Base-by-base conservation (phyloP, 2,888 invertebrate species). In the Fragum fragum region DNA sequence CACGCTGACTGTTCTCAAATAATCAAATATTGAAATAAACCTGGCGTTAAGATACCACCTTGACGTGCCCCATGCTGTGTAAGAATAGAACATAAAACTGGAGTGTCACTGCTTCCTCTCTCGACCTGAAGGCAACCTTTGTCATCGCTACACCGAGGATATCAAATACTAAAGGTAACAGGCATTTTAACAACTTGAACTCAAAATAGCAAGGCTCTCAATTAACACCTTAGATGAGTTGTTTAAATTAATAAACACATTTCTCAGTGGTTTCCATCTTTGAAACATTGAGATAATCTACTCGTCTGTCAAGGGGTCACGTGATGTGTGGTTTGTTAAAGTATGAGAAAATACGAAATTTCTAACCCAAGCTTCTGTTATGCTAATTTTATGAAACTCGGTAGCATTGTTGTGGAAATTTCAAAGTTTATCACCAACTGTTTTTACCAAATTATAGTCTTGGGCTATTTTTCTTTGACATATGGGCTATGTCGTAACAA, bases 1-100 rank as follows among this genome's bases (percentile, higher is more conserved):
- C 55, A 16, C 36, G 66, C 3, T 26, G 61, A n/a, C 53, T 47
- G 53, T 52, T 68, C 66, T 66, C 53, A 23, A 66, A 66, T 74
- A 74, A 74, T 74, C 74, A 74, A 74, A 74, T 74, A 74, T 74
- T 74, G 74, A 66, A 74, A 74, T 74, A 74, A 74, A 74, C 74
- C 52, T 63, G 55, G 36, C 66, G 66, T 74, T 66, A 74, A 74
- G 74, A 66, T 42, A 32, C 74, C 74, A 66, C 68, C 74, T 74
- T 74, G 74, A n/a, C 66, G 52, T 29, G 55, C 74, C 68, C 68
- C 74, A 52, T 74, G 74, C 68, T 2, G 74, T 21, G 74, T 39
- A 39, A 14, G 66, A 55, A 74, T 32, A 66, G 66, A 66, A 66
- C 66, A 66, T 66, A 42, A 66, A 66, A 66, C 39, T 66, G 42